phyloP scores from a whole-genome alignment of 2,888 invertebrate species.

The Cordylochernes scorpioides region DNA sequence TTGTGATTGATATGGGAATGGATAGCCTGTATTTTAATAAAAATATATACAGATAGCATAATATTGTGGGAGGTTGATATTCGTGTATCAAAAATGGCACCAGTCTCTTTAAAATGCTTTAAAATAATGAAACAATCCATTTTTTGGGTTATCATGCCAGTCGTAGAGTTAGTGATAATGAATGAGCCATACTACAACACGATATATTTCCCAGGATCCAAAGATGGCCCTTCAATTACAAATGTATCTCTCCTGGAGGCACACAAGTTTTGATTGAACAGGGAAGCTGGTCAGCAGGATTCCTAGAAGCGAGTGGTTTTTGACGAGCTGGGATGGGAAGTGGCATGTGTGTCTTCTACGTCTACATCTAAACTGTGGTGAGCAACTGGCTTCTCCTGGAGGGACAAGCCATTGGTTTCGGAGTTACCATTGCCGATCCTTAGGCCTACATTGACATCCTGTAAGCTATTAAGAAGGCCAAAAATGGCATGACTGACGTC shows the following conservation, averaged over 20 bases:
- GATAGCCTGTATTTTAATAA: too few species aligned
- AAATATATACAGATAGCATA: too few species aligned
- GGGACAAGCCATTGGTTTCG: slow-evolving; percentile 86
- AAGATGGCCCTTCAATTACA: too few species aligned
- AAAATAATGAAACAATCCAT: too few species aligned
- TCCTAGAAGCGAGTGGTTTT: slow-evolving; percentile 90
- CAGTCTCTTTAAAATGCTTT: too few species aligned
- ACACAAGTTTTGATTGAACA: slow-evolving; percentile 94
- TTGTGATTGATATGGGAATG: too few species aligned
- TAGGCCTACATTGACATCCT: slow-evolving; percentile 94
- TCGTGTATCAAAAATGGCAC: too few species aligned
- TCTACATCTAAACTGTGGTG: slow-evolving; percentile 94
- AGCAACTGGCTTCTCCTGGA: slow-evolving; percentile 93
- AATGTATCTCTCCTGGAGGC: slow-evolving; percentile 98
- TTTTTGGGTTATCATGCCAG: too few species aligned
- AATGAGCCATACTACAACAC: too few species aligned
- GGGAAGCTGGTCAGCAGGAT: slow-evolving; percentile 94
- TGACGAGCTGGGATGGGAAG: slow-evolving; percentile 83
- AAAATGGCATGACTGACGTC: slow-evolving; percentile 96
- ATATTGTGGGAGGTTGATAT: too few species aligned
- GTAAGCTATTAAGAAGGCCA: slow-evolving; percentile 89
- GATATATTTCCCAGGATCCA: too few species aligned
- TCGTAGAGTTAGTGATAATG: too few species aligned
- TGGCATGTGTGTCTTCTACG: slow-evolving; percentile 73
- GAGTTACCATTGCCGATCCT: slow-evolving; percentile 98